phyloP scores from a whole-genome alignment of 1,140 invertebrate genomes.

The Lepidurus couesii region DNA sequence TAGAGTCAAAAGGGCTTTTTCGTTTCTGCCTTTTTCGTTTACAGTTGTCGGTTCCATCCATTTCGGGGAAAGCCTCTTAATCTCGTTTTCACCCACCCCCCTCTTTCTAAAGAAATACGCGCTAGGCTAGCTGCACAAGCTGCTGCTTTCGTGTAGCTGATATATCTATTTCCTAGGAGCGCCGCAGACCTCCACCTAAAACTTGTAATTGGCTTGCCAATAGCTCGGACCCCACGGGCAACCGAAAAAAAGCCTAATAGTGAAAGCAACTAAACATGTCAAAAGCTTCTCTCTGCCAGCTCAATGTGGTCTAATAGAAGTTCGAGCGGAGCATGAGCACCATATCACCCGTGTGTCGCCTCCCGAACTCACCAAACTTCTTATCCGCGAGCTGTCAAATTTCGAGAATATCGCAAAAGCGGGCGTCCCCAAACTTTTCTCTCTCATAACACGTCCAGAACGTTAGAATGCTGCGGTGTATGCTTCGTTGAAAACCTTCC shows the following conservation, averaged over 20 bases:
- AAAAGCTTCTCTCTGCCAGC: background rate
- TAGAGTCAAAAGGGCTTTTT: too few species aligned
- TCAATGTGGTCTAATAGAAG: background rate
- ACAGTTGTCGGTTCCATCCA: background rate
- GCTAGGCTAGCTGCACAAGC: background rate
- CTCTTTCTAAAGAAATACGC: background rate
- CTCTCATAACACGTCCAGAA: background rate
- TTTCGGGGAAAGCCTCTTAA: background rate
- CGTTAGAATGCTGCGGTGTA: background rate
- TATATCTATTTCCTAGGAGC: background rate
- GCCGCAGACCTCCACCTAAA: background rate
- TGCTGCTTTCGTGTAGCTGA: background rate
- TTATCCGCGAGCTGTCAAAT: background rate
- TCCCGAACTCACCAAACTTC: background rate
- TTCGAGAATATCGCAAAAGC: background rate
- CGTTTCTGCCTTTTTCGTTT: background rate
- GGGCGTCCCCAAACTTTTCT: background rate
- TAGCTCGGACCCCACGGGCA: background rate
- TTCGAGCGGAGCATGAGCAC: background rate
- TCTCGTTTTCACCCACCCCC: background rate
- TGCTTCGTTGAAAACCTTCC: background rate
- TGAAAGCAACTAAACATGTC: background rate
- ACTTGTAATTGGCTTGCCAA: constrained; percentile 22
- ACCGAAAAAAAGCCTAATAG: background rate
- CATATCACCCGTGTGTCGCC: background rate